Conservation (phyloP, 2,797 vertebrate genomes). For the Lutra lutra region DNA sequence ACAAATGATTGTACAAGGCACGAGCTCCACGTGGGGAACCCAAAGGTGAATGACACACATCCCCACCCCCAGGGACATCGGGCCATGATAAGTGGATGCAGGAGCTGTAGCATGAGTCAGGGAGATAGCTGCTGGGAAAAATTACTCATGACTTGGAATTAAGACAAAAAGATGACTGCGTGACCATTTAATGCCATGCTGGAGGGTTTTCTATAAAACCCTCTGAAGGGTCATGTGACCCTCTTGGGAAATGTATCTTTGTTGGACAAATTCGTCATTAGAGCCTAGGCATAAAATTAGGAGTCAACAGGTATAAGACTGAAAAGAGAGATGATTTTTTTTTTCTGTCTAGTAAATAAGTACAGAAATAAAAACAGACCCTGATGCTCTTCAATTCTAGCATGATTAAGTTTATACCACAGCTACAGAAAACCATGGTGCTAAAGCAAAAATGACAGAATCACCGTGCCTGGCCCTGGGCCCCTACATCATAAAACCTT, state of each 20-base stretch:
- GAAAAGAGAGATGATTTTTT: neutral
- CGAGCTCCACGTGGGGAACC: neutral
- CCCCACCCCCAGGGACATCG: neutral
- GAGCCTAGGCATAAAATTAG: neutral
- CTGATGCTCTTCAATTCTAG: neutral
- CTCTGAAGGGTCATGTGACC: neutral
- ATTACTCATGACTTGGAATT: neutral
- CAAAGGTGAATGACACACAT: neutral
- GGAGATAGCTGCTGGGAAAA: neutral
- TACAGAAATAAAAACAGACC: neutral
- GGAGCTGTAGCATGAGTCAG: fast-evolving
- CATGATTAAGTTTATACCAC: neutral
- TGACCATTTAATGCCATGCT: neutral
- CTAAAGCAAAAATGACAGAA: neutral
- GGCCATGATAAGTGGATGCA: neutral
- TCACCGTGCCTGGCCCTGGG: neutral
- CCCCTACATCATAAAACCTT: neutral
- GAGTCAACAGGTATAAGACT: neutral
- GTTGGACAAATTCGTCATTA: neutral
- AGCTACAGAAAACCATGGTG: neutral
- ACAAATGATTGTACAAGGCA: neutral
- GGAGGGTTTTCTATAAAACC: neutral
- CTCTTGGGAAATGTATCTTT: neutral
- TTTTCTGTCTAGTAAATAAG: neutral
- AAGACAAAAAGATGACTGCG: neutral